Evolutionary conservation across 2,888 invertebrate species (phyloP).

Genomic region (Sicus ferrugineus): DNA sequence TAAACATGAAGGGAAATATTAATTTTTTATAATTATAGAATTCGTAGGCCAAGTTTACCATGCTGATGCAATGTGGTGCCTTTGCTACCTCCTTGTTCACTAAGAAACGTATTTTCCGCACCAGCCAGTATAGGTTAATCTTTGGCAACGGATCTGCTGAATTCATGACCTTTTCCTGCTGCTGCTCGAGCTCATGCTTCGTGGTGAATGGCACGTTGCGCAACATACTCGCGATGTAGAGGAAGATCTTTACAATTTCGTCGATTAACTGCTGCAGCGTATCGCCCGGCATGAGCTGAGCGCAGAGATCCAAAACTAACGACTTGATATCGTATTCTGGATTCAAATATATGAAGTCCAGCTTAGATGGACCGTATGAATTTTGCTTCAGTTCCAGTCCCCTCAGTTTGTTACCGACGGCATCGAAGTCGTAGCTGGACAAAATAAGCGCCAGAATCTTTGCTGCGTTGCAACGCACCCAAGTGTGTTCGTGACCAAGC

Average conservation of each 20-base stretch:
- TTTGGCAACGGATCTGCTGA: slow-evolving; percentile 53
- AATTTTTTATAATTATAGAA: slow-evolving; percentile 25
- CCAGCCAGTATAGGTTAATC: slow-evolving; percentile 77
- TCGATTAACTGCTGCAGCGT: slow-evolving; percentile 78
- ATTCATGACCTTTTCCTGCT: background rate
- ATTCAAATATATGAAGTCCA: slow-evolving; percentile 71
- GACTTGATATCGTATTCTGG: slow-evolving; percentile 72
- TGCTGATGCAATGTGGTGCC: slow-evolving; percentile 71
- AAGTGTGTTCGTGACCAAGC: slow-evolving; percentile 82
- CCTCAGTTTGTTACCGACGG: slow-evolving; percentile 68
- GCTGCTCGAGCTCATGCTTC: slow-evolving; percentile 50
- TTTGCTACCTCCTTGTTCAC: slow-evolving; percentile 82
- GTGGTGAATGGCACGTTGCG: slow-evolving; percentile 65
- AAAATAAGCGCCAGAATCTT: slow-evolving; percentile 80
- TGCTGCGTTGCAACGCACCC: slow-evolving; percentile 82
- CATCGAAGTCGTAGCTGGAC: slow-evolving; percentile 70
- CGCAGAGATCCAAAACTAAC: slow-evolving; percentile 77
- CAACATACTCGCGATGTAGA: slow-evolving; percentile 75
- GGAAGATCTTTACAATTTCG: slow-evolving; percentile 74
- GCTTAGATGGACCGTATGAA: slow-evolving; percentile 33
- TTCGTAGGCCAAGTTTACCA: slow-evolving; percentile 67
- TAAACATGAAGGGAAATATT: slow-evolving; percentile 41
- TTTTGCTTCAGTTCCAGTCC: slow-evolving; percentile 45
- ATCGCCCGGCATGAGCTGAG: slow-evolving; percentile 73
- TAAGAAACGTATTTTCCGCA: slow-evolving; percentile 77